These are phyloP conservation scores for Morelia viridis DNA, from an alignment of 2,797 vertebrate species.

Conservation along the genomic window DNA sequence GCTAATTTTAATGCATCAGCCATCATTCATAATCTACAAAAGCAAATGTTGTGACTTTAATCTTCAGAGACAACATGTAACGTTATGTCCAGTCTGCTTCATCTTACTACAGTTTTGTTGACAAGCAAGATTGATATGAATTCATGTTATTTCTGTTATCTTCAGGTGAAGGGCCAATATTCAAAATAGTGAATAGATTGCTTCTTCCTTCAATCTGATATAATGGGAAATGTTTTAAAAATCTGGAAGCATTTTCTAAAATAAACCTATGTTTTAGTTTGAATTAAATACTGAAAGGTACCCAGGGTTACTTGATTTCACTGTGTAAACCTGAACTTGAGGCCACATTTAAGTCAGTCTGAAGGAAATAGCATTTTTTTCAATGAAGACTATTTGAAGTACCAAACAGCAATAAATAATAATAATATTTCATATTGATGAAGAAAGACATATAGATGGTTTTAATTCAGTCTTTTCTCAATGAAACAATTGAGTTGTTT, in stretches of 20 bases:
- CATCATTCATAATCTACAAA: slow-evolving; percentile 6
- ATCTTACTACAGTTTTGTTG: slow-evolving; percentile 22
- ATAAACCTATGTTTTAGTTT: background rate
- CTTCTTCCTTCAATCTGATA: background rate
- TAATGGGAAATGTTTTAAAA: background rate
- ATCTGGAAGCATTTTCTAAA: background rate
- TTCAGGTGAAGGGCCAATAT: background rate
- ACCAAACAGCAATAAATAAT: too few species aligned
- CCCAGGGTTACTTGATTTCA: background rate
- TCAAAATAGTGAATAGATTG: background rate
- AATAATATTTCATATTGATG: too few species aligned
- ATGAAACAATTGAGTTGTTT: too few species aligned
- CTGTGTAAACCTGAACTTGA: background rate
- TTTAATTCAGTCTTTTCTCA: too few species aligned
- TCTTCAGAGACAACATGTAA: slow-evolving; percentile 2
- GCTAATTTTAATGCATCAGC: slow-evolving; percentile 11
- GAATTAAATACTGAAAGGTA: background rate
- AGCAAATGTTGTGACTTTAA: background rate
- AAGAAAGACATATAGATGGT: too few species aligned
- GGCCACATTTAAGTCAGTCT: background rate
- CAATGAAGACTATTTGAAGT: background rate
- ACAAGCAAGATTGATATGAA: slow-evolving; percentile 15
- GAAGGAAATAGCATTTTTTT: background rate
- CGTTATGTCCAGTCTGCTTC: slow-evolving; percentile 12
- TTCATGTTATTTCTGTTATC: background rate